Percentiles rank a stretch among this genome's conserved stretches.
Conservation (phyloP, 1,140 invertebrate species). For the Agrilus planipennis region DNA sequence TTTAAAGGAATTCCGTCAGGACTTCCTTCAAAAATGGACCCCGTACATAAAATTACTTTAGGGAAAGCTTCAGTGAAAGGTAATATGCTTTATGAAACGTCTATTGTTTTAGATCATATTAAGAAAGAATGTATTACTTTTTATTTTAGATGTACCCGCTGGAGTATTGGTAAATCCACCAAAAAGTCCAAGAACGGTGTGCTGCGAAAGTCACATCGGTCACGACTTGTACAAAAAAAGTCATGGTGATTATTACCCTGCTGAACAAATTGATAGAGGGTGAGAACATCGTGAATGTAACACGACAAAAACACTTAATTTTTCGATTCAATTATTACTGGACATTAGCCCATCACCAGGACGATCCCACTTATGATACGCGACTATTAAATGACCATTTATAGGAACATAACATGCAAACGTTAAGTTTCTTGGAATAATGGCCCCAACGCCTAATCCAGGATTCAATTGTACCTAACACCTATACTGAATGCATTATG, state of each 20-base stretch:
- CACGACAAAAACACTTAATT: too few species aligned
- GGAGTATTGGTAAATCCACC: slow-evolving; percentile 27
- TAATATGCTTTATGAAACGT: slow-evolving; percentile 7
- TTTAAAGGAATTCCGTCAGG: slow-evolving; percentile 38
- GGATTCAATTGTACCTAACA: too few species aligned
- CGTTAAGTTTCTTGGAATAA: too few species aligned
- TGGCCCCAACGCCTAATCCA: too few species aligned
- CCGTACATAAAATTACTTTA: slow-evolving; percentile 33
- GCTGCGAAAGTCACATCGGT: slow-evolving; percentile 30
- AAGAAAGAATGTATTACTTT: not conserved
- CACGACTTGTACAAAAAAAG: slow-evolving; percentile 26
- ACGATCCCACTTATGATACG: not conserved
- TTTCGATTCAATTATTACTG: too few species aligned
- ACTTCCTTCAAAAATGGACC: slow-evolving; percentile 38
- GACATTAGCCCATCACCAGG: not conserved
- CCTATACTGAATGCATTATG: too few species aligned
- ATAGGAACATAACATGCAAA: too few species aligned
- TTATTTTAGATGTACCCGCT: too few species aligned
- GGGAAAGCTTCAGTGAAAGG: slow-evolving; percentile 33
- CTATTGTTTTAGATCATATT: not conserved
- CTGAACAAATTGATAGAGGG: slow-evolving; percentile 31
- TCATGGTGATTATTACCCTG: slow-evolving; percentile 32
- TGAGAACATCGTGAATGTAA: too few species aligned
- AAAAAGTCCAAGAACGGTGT: slow-evolving; percentile 26
- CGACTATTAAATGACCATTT: not conserved